A percentile compares a stretch with the other conserved stretches of the same genome.
These are phyloP conservation scores for Eretmochelys imbricata DNA, from an alignment of 2,113 vertebrate genomes.

Conservation along the genomic window DNA sequence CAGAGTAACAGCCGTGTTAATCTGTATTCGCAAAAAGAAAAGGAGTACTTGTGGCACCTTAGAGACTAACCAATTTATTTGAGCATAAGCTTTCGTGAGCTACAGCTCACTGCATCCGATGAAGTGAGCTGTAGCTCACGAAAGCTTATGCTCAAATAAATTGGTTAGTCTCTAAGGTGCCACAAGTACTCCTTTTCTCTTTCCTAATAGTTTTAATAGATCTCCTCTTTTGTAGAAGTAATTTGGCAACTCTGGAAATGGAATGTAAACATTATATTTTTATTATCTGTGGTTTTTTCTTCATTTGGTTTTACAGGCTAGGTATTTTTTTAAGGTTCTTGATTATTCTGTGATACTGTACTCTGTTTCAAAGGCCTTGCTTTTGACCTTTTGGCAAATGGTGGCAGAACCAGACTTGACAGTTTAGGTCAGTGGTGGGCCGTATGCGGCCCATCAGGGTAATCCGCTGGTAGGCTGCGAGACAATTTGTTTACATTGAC, in stretches of 20 bases:
- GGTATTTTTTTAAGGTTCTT: neutral
- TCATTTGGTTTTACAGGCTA: conserved; percentile 23
- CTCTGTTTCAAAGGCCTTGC: neutral
- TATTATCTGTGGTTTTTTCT: neutral
- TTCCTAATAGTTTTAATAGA: neutral
- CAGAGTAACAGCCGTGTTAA: too few species aligned
- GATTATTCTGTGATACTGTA: neutral
- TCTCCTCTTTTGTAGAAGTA: conserved; percentile 16
- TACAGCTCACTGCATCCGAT: too few species aligned
- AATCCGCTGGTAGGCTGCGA: too few species aligned
- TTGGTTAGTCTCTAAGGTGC: too few species aligned
- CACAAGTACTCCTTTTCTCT: neutral
- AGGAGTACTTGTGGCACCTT: too few species aligned
- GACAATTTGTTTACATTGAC: too few species aligned
- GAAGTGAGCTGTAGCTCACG: too few species aligned
- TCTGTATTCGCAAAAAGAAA: too few species aligned
- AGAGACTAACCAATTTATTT: too few species aligned
- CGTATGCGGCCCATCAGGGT: too few species aligned
- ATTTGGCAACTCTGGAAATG: conserved; percentile 23
- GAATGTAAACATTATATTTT: neutral
- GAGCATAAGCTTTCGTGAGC: too few species aligned
- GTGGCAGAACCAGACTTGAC: neutral
- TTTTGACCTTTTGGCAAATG: neutral
- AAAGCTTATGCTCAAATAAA: too few species aligned
- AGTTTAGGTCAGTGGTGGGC: neutral